A percentile compares a stretch with the other conserved stretches of the same genome.
Evolutionary conservation across 2,888 invertebrate species (phyloP).

Genomic region (Leptinotarsa haldemani): DNA sequence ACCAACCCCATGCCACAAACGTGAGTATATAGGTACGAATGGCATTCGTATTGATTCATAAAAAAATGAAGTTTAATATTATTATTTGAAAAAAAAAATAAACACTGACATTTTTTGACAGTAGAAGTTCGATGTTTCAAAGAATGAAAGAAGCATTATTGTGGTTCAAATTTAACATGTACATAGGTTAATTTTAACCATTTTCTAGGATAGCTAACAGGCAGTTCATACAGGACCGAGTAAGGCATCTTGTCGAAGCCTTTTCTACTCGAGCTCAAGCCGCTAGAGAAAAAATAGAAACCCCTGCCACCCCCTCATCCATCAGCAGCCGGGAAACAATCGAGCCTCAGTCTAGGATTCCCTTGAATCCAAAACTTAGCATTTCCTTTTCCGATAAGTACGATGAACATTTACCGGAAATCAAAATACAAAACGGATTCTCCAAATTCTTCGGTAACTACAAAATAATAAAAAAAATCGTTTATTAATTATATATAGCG

Average conservation of each 20-base stretch:
- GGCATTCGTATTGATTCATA: not conserved
- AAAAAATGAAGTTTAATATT: too few species aligned
- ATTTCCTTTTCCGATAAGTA: slow-evolving; percentile 53
- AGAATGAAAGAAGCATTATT: too few species aligned
- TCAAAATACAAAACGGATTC: slow-evolving; percentile 25
- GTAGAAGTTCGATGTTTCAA: too few species aligned
- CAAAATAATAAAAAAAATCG: not conserved
- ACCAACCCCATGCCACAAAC: slow-evolving; percentile 27
- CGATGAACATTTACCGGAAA: slow-evolving; percentile 46
- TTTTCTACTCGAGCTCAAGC: slow-evolving; percentile 72
- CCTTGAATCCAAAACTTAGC: slow-evolving; percentile 52
- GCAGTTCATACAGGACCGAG: slow-evolving; percentile 65
- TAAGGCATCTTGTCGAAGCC: slow-evolving; percentile 71
- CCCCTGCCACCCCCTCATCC: slow-evolving; percentile 74
- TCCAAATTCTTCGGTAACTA: slow-evolving; percentile 27
- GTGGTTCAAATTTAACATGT: too few species aligned
- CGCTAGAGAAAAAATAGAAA: slow-evolving; percentile 70
- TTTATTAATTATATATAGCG: too few species aligned
- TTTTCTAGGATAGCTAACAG: slow-evolving; percentile 55
- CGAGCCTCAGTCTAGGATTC: slow-evolving; percentile 53
- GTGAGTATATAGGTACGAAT: slow-evolving; percentile 26
- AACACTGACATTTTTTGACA: too few species aligned
- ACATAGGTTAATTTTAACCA: too few species aligned
- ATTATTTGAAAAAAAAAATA: too few species aligned
- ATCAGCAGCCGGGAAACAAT: slow-evolving; percentile 67